These are phyloP conservation scores for Lepidostoma basale DNA, from an alignment of 1,140 invertebrate genomes.

Conservation along the genomic window DNA sequence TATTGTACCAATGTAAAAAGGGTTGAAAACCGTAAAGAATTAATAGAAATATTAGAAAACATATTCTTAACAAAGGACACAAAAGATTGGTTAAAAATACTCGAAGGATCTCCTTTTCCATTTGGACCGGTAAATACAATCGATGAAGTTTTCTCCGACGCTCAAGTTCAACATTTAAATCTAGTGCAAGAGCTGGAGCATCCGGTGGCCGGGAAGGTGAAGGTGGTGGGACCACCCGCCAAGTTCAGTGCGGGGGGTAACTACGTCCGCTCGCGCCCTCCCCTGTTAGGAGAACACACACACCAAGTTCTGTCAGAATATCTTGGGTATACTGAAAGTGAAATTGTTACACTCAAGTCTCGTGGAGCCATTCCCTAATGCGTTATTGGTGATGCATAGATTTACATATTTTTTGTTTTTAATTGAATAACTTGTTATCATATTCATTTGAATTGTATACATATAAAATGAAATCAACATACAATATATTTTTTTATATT, in stretches of 20 bases:
- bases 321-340: constrained; percentile 69
- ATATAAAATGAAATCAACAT: too few species aligned
- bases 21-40: constrained; percentile 76
- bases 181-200: constrained; percentile 81
- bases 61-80: constrained; percentile 73
- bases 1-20: constrained; percentile 76
- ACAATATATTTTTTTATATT: too few species aligned
- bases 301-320: constrained; percentile 72
- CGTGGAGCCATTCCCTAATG: constrained; percentile 29
- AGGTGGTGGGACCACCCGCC: constrained; percentile 86
- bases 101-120: constrained; percentile 80
- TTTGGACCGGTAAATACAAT: constrained; percentile 90
- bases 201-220: constrained; percentile 71
- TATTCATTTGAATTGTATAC: too few species aligned
- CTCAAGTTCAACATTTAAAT: constrained; percentile 77
- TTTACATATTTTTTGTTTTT: too few species aligned
- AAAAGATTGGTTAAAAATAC: constrained; percentile 76
- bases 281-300: constrained; percentile 88
- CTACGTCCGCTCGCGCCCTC: constrained; percentile 75
- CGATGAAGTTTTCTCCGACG: constrained; percentile 84
- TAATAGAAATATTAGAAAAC: constrained; percentile 68
- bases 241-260: constrained; percentile 77
- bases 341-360: constrained; percentile 64
- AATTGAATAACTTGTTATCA: too few species aligned
- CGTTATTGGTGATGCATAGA: too few species aligned